phyloP scores from a whole-genome alignment of 2,113 vertebrate genomes.

The Daubentonia madagascariensis region DNA sequence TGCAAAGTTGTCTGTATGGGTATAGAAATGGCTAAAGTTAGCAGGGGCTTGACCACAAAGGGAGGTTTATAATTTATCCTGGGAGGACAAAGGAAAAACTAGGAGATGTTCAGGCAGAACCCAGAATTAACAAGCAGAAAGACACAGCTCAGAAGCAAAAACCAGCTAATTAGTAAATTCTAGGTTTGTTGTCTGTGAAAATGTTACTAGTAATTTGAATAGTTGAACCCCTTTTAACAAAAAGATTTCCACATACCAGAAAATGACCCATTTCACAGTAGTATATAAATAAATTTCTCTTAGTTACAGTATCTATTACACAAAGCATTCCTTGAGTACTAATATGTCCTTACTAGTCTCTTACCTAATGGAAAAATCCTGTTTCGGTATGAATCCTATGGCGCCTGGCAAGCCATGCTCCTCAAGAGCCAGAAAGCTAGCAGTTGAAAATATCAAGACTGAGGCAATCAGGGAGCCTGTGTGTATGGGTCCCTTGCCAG shows the following conservation, averaged over 20 bases:
- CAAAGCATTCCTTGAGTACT: conserved; percentile 11
- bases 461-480: not conserved
- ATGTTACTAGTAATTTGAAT: not conserved
- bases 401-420: not conserved
- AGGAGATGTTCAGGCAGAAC: not conserved
- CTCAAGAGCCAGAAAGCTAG: not conserved
- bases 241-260: conserved; percentile 16
- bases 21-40: not conserved
- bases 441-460: not conserved
- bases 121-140: not conserved
- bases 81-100: not conserved
- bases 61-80: not conserved
- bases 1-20: not conserved
- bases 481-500: not conserved
- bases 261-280: not conserved
- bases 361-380: not conserved
- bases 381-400: not conserved
- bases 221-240: conserved; percentile 24
- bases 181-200: conserved; percentile 17
- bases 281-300: not conserved
- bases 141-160: not conserved
- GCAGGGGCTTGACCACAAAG: not conserved
- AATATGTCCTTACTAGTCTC: not conserved
- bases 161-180: not conserved
- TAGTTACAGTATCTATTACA: not conserved